Evolutionary conservation across 2,797 vertebrate genomes (phyloP), one percentile per base, ranked within the genome.

Genomic region (Phalanger gymnotis): DNA sequence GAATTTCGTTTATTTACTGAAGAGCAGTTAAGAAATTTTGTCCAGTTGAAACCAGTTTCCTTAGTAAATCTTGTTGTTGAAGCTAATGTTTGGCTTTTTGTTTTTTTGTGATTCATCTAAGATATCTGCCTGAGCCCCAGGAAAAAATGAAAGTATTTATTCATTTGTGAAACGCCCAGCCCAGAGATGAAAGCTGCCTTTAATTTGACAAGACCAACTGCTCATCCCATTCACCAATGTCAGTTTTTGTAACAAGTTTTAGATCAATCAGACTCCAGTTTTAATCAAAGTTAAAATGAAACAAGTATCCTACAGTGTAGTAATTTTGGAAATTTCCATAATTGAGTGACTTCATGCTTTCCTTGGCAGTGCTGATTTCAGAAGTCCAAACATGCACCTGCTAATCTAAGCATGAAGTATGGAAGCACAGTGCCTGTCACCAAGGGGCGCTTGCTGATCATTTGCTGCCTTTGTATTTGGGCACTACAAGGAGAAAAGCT

Each of bases 11-110:
- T 40, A 73, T 40, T 73, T 22, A 7, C 19, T 90, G 53, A 58
- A 53, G 90, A 51, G 54, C 92, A 40, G 90, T 55, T 52, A 58
- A 40, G 73, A 92, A 95, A 31, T 90, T 91, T 7, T 91, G 87
- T 55, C 53, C 66, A 94, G 40, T 58, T 25, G 55, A n/a, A 16
- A 40, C 91, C 95, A 89, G 31, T 93, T 91, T 93, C 90, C 61
- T 94, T 40, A 55, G 47, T 95, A 93, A 93, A 53, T 92, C 53
- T 34, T 53, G 0, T 52, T 89, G 54, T 66, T n/a, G 54, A 92
- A 81, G 56, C 55, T 40, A 54, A 1, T n/a, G 58, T 94, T 56
- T 91, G 54, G 55, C 61, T 28, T 89, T 90, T 56, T 13, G 13
- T 34, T n/a, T 91, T 52, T 27, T 51, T 91, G 2, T 93, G 53